Evolutionary conservation across 1,140 invertebrate species (phyloP), one percentile per base, ranked within the genome.

Genomic region (Drosophila nikananu): DNA sequence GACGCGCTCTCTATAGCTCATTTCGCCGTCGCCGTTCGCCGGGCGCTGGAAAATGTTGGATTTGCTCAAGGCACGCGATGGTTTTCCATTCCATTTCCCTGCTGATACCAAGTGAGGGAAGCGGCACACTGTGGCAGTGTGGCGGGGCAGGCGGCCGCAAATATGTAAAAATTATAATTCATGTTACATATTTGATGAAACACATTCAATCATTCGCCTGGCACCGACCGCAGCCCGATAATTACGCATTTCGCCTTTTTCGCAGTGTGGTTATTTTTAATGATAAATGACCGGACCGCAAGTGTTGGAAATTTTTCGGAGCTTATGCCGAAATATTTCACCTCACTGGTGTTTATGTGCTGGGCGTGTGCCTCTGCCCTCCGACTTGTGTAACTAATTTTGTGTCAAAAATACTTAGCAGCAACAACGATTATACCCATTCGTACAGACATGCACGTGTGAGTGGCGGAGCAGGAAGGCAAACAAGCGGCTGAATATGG

Each of bases 121-220:
- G 21, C 60, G 8, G 25, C 25, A n/a, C 4, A n/a, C 25, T n/a
- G 25, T n/a, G 49, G 25, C 9, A 17, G 23, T 12, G 42, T 30
- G 35, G 27, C 27, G 39, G 13, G 25, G 30, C 46, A 23, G 59
- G 23, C 52, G 30, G 39, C 72, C 64, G 51, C 71, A 49, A 76
- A 87, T 81, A 90, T 81, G 84, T 84, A 79, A 83, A 89, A 89
- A 89, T 89, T 89, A 89, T 89, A 89, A 90, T 90, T 84, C 81
- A 89, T 90, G 83, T 90, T 89, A 89, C 78, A 81, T 90, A 89
- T 89, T 89, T 89, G 84, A 90, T 90, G 84, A 90, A 89, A 89
- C 84, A 90, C 84, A 89, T 89, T 89, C 84, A 87, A 87, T 89
- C 83, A 87, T 83, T 87, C 65, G 81, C 61, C 51, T 52, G 60